These are phyloP conservation scores for Malurus elegans DNA, from an alignment of 2,113 vertebrate species.

Conservation along the genomic window DNA sequence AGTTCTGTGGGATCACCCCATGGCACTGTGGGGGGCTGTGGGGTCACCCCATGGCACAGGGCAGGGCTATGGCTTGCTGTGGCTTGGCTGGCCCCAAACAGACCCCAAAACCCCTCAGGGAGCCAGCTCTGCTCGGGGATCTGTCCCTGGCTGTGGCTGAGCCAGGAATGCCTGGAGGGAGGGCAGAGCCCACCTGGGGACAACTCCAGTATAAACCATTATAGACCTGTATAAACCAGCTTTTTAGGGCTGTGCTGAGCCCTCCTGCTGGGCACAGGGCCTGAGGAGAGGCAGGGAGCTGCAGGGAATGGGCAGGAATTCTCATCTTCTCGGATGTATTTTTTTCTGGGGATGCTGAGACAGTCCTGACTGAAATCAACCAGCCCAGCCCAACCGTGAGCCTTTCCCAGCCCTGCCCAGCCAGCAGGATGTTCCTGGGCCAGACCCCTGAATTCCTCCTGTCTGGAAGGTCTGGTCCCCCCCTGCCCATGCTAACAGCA, in stretches of 20 bases:
- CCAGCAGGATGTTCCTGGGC: background rate
- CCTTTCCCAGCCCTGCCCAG: background rate
- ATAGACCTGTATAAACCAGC: background rate
- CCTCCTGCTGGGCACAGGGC: background rate
- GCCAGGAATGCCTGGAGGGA: background rate
- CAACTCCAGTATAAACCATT: background rate
- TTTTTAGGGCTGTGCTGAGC: background rate
- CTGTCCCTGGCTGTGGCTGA: background rate
- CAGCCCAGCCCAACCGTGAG: fast-evolving
- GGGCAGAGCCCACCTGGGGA: background rate
- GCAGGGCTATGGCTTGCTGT: too few species aligned
- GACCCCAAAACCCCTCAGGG: background rate
- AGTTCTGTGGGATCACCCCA: fast-evolving
- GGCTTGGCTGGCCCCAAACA: background rate
- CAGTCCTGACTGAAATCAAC: background rate
- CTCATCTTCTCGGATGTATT: background rate
- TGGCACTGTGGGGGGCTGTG: too few species aligned
- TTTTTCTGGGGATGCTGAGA: background rate
- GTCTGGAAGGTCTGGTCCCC: background rate
- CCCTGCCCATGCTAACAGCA: background rate
- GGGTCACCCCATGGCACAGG: fast-evolving
- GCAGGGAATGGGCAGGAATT: background rate
- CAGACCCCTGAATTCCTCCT: background rate
- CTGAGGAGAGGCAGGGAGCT: background rate
- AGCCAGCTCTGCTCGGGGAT: background rate